Percentiles rank a stretch among this genome's conserved stretches.
phyloP scores from a whole-genome alignment of 2,113 vertebrate species.

The Mormyrus lacerda region DNA sequence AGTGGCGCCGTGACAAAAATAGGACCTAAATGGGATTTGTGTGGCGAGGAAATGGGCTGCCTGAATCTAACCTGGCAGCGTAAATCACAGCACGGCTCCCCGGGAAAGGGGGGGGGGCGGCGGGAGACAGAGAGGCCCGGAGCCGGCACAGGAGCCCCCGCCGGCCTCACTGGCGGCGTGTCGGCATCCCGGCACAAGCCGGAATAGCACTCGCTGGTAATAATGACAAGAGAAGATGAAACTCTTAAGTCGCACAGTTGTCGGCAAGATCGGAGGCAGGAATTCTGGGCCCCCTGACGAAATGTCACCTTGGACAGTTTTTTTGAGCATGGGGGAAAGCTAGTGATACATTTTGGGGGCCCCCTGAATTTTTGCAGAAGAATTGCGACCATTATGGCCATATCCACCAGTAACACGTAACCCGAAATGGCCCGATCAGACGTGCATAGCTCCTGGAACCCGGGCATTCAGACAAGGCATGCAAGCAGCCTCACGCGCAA shows the following conservation, averaged over 20 bases:
- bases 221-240: background rate
- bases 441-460: background rate
- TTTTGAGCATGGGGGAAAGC: background rate
- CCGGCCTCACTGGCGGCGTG: background rate
- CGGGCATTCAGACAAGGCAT: background rate
- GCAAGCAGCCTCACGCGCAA: background rate
- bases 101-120: conserved; percentile 10
- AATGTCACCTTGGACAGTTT: background rate
- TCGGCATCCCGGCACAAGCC: background rate
- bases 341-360: background rate
- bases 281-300: background rate
- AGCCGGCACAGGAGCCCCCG: background rate
- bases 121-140: conserved; percentile 16
- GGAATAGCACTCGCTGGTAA: background rate
- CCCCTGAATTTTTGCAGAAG: background rate
- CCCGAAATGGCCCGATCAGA: background rate
- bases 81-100: conserved; percentile 47
- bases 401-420: background rate
- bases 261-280: background rate
- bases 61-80: conserved; percentile 53
- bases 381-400: background rate
- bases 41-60: conserved; percentile 48
- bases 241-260: background rate
- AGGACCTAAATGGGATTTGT: conserved; percentile 53
- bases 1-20: conserved; percentile 56